Percentiles rank a stretch among this genome's conserved stretches.
Conservation (phyloP, 1,140 invertebrate genomes). For the Hypothenemus hampei region DNA sequence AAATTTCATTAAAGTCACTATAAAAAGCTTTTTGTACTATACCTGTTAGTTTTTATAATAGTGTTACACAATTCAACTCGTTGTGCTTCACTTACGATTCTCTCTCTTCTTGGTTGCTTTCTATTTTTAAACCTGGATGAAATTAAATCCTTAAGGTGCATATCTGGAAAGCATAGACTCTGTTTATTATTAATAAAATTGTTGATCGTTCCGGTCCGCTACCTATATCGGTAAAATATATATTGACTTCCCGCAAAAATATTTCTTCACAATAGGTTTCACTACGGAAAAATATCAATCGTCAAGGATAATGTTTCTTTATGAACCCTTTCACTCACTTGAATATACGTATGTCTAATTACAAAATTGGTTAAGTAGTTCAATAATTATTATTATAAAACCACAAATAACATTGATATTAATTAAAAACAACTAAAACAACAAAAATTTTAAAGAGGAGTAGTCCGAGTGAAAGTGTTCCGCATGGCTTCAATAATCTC, state of each 20-base stretch:
- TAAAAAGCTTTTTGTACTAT: background rate
- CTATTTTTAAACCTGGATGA: background rate
- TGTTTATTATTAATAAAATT: background rate
- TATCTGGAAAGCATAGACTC: background rate
- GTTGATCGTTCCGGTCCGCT: background rate
- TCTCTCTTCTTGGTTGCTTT: background rate
- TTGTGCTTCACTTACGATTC: background rate
- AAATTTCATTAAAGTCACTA: background rate
- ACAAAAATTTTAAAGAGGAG: background rate
- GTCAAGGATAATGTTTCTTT: background rate
- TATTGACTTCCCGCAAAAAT: background rate
- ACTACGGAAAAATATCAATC: background rate
- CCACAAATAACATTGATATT: background rate
- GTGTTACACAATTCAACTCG: background rate
- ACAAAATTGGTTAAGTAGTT: too few species aligned
- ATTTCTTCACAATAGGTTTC: background rate
- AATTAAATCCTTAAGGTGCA: background rate
- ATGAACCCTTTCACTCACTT: background rate
- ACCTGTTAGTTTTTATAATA: background rate
- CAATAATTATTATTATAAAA: background rate
- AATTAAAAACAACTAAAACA: background rate
- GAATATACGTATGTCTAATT: background rate
- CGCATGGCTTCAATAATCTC: conserved; percentile 10
- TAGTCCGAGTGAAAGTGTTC: conserved; percentile 9
- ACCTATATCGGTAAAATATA: background rate